Conservation (phyloP, 2,113 vertebrate species). For the Myiozetetes cayanensis region DNA sequence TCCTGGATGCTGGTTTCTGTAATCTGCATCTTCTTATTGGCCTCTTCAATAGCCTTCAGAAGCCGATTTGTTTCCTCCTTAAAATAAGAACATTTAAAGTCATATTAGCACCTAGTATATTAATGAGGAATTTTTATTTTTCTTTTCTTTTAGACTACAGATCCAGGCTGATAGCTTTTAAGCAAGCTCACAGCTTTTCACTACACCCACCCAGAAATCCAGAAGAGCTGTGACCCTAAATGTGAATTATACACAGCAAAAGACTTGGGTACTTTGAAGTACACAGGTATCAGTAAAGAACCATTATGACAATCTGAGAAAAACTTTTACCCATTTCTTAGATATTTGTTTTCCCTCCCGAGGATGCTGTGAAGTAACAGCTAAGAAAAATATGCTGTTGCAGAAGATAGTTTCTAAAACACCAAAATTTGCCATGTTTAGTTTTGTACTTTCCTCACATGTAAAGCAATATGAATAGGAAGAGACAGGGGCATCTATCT, state of each 20-base stretch:
- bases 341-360: not conserved
- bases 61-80: conserved; percentile 90
- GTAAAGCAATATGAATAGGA: not conserved
- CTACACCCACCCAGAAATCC: not conserved
- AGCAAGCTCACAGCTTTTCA: not conserved
- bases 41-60: conserved; percentile 88
- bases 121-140: not conserved
- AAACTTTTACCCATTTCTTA: not conserved
- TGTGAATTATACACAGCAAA: not conserved
- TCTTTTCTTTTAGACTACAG: not conserved
- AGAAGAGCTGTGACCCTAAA: not conserved
- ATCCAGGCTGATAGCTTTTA: not conserved
- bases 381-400: not conserved
- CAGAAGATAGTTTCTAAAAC: not conserved
- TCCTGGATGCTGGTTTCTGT: conserved; percentile 88
- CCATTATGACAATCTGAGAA: not conserved
- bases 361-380: not conserved
- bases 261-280: not conserved
- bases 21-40: conserved; percentile 81
- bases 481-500: not conserved
- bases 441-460: not conserved
- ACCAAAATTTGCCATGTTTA: not conserved
- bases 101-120: not conserved
- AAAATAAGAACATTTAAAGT: not conserved
- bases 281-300: not conserved